Base-by-base conservation (phyloP, 2,797 vertebrate genomes). In the Phalanger gymnotis region DNA sequence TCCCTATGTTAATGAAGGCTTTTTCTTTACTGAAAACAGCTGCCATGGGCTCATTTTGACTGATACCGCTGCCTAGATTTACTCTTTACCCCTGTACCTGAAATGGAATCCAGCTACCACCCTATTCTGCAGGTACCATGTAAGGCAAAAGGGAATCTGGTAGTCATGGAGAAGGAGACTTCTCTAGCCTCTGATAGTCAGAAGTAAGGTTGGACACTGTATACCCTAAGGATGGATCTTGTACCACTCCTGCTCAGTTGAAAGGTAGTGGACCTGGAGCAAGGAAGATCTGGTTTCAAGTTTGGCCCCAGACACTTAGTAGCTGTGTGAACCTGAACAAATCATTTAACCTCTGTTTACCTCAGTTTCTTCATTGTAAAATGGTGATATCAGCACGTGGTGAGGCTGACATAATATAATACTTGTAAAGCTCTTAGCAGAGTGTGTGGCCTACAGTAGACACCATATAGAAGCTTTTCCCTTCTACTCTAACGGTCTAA, bases 21-120 rank as follows among this genome's bases (percentile, higher is more conserved):
- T 56, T 54, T 54, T 92, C 91, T 90, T 90, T 61, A 61, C 22
- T 25, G 54, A 90, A 96, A 96, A 96, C 95, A 97, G 97, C 95
- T 97, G 98, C 91, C 94, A n/a, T 22, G n/a, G 47, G 92, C 56
- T 93, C 66, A 91, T 57, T 73, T 27, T 30, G 54, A 66, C 55
- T 0, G 93, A 53, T 87, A 53, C 53, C 30, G 13, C 51, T 51
- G 52, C 51, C 73, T 55, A 31, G 22, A n/a, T 27, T 7, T 47
- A 30, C 31, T 3, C n/a, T 34, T 87, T 66, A 22, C 1, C 16
- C 52, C 91, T 61, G 30, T 1, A 52, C 31, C 53, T 93, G 94
- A 93, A 66, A 0, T 31, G 58, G 94, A 90, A 55, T 56, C 73
- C 96, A 87, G 73, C 40, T 81, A 61, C n/a, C 91, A 47, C 55